Conservation (phyloP, 2,113 vertebrate species). For the Chrysemys picta region DNA sequence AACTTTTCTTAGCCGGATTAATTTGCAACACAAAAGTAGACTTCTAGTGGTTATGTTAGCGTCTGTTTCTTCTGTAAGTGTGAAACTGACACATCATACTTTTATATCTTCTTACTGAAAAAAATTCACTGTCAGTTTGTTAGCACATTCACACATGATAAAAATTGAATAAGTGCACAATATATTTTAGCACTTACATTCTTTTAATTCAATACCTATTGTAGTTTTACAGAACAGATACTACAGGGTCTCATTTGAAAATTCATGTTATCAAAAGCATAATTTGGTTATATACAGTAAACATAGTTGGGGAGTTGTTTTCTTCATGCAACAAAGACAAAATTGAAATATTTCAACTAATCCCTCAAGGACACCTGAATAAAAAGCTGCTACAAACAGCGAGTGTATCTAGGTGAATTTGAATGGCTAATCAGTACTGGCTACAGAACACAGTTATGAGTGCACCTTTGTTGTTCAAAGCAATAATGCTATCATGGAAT, state of each 20-base stretch:
- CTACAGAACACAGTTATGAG: background rate
- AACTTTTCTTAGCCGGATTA: too few species aligned
- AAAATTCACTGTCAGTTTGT: conserved; percentile 47
- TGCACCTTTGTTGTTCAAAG: background rate
- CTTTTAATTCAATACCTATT: conserved; percentile 42
- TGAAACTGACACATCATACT: background rate
- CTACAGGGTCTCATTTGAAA: background rate
- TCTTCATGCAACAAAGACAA: conserved; percentile 8
- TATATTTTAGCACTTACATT: conserved; percentile 25
- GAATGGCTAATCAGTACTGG: conserved; percentile 43
- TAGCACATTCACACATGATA: conserved; percentile 45
- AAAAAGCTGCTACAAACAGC: conserved; percentile 23
- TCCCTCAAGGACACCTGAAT: background rate
- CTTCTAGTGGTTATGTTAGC: background rate
- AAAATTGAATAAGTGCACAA: conserved; percentile 19
- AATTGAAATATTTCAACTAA: conserved; percentile 31
- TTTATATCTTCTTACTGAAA: conserved; percentile 40
- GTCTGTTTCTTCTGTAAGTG: conserved; percentile 26
- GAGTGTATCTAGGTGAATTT: conserved; percentile 34
- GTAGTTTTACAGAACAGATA: conserved; percentile 38
- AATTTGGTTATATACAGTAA: background rate
- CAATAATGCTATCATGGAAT: background rate
- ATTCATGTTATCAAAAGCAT: background rate
- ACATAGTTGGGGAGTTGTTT: background rate
- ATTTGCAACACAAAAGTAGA: background rate